A percentile compares a stretch with the other conserved stretches of the same genome.
These are phyloP conservation scores for Psilopsiagon aurifrons DNA, from an alignment of 2,113 vertebrate species.

Conservation along the genomic window DNA sequence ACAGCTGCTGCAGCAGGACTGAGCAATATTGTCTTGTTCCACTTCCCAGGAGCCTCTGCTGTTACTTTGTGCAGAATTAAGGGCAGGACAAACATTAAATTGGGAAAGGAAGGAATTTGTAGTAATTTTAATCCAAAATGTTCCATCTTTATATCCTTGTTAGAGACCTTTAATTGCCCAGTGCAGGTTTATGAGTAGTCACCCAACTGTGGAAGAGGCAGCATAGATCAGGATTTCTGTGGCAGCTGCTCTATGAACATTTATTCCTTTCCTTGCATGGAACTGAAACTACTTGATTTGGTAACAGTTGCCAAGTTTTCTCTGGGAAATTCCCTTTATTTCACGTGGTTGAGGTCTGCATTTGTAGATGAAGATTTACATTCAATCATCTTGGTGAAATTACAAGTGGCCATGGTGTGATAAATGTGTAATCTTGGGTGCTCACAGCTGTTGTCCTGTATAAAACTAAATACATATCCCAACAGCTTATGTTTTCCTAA, in stretches of 20 bases:
- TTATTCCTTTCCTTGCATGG: neutral
- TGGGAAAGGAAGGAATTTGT: neutral
- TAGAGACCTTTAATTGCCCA: neutral
- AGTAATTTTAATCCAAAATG: neutral
- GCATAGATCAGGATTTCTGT: neutral
- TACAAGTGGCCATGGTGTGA: neutral
- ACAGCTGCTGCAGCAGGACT: neutral
- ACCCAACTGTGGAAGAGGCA: neutral
- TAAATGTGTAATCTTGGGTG: neutral
- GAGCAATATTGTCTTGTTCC: neutral
- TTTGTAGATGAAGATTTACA: neutral
- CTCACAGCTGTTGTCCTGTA: neutral
- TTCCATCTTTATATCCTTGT: neutral
- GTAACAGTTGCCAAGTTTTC: neutral
- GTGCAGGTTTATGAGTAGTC: neutral
- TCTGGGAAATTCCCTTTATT: neutral
- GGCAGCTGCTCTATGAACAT: neutral
- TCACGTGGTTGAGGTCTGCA: neutral
- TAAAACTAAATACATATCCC: neutral
- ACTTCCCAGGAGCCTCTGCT: neutral
- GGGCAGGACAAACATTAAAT: neutral
- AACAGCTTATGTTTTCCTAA: neutral
- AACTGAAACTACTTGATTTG: neutral
- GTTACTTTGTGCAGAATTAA: neutral
- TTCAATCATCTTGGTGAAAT: neutral